Conservation (phyloP, 2,888 invertebrate species). For the Leucoma salicis region DNA sequence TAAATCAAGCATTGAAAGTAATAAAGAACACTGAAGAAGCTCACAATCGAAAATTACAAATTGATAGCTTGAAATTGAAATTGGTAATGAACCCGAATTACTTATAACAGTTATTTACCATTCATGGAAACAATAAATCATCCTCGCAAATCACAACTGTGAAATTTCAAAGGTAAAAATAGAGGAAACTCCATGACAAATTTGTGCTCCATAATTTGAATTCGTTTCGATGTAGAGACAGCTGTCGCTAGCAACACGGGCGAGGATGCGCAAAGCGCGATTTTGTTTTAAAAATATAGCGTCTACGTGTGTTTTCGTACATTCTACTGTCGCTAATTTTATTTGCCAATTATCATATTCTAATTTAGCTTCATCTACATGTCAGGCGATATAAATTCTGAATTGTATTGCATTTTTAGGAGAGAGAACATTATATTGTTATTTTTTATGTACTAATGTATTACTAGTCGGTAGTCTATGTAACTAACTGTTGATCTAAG, state of each 20-base stretch:
- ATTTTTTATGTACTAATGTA: no score
- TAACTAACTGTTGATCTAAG: no score
- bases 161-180: constrained; percentile 35
- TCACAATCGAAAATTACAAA: neutral
- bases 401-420: no score
- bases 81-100: constrained; percentile 10
- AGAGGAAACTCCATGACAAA: constrained; percentile 40
- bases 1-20: neutral
- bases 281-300: constrained; percentile 46
- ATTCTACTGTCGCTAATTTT: constrained; percentile 2
- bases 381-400: no score
- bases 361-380: no score
- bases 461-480: no score
- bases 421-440: no score
- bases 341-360: neutral
- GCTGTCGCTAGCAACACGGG: constrained; percentile 49
- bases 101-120: constrained; percentile 19
- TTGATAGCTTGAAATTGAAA: constrained; percentile 9
- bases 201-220: constrained; percentile 53
- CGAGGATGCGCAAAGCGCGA: constrained; percentile 25
- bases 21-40: neutral
- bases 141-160: constrained; percentile 23
- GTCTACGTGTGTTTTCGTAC: constrained; percentile 1
- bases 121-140: constrained; percentile 32
- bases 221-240: constrained; percentile 48